Conservation (phyloP, 2,888 invertebrate species). For the Nyleta sp. region DNA sequence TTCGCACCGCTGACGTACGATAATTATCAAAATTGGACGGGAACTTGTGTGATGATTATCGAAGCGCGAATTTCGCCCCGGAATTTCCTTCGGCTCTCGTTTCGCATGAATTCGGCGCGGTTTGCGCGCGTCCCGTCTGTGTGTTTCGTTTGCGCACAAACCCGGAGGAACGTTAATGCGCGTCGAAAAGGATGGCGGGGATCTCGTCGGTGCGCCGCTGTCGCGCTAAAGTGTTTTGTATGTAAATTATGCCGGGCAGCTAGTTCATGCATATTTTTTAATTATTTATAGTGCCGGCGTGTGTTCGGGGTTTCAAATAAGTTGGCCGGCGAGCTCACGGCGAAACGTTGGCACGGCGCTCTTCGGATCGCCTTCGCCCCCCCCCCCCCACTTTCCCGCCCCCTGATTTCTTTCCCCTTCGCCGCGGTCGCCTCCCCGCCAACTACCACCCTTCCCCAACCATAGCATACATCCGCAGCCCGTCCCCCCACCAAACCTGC, state of each 20-base stretch:
- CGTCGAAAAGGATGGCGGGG: conserved; percentile 33
- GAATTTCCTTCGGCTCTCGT: no score
- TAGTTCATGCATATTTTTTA: conserved; percentile 41
- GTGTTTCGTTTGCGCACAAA: conserved; percentile 1
- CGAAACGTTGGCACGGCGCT: no score
- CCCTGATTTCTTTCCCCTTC: no score
- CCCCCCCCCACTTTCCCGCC: no score
- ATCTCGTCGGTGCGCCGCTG: conserved; percentile 14
- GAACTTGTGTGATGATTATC: conserved; percentile 32
- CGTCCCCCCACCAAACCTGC: no score
- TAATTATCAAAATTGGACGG: conserved; percentile 40
- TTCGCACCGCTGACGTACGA: conserved; percentile 20
- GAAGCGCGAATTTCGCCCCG: conserved; percentile 11
- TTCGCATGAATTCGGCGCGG: no score
- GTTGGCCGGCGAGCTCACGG: no score
- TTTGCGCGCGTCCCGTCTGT: conserved; percentile 18
- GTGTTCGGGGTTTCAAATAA: no score
- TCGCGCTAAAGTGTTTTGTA: conserved; percentile 40
- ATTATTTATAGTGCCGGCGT: conserved; percentile 37
- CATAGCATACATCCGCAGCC: no score
- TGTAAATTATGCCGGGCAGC: conserved; percentile 21
- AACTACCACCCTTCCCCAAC: no score
- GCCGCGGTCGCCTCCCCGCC: no score
- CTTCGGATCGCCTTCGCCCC: no score
- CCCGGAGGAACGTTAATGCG: conserved; percentile 34